A percentile compares a stretch with the other conserved stretches of the same genome.
Evolutionary conservation across 2,888 invertebrate genomes (phyloP).

Genomic region (Platycheirus rosarum): DNA sequence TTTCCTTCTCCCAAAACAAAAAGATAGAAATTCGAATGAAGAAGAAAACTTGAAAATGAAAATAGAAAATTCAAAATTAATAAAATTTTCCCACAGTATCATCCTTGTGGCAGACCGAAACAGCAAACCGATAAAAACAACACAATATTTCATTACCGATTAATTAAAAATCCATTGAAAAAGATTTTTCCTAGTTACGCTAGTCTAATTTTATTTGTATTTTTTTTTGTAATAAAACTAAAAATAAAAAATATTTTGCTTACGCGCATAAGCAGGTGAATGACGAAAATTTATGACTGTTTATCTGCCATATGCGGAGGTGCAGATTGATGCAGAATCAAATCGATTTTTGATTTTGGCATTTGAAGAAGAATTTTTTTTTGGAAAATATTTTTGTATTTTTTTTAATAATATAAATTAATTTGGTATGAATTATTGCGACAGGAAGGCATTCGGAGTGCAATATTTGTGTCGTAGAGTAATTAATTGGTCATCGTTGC

Average conservation of each 20-base stretch:
- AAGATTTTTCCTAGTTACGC: constrained; percentile 12
- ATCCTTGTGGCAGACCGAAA: constrained; percentile 13
- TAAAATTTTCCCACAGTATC: constrained; percentile 42
- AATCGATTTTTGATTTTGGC: constrained; percentile 38
- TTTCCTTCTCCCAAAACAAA: constrained; percentile 1
- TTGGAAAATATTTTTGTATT: constrained; percentile 23
- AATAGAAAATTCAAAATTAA: constrained; percentile 18
- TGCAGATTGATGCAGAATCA: constrained; percentile 39
- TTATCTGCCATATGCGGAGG: constrained; percentile 26
- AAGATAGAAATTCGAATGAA: not conserved
- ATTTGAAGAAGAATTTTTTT: constrained; percentile 1
- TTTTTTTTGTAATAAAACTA: constrained; percentile 5
- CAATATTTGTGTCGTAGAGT: constrained; percentile 40
- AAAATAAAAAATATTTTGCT: constrained; percentile 37
- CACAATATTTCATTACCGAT: constrained; percentile 40
- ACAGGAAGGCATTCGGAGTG: constrained; percentile 25
- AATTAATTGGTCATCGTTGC: constrained; percentile 60
- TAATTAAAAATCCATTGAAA: constrained; percentile 24
- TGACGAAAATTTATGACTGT: constrained; percentile 38
- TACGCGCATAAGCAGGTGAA: constrained; percentile 43
- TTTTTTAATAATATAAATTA: constrained; percentile 42
- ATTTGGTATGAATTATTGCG: constrained; percentile 41
- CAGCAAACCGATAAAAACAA: constrained; percentile 40
- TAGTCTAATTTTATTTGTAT: constrained; percentile 2
- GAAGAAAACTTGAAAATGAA: too few relatives aligned